Conservation (phyloP, 1,140 invertebrate genomes). For the Lutraria rhynchaena region DNA sequence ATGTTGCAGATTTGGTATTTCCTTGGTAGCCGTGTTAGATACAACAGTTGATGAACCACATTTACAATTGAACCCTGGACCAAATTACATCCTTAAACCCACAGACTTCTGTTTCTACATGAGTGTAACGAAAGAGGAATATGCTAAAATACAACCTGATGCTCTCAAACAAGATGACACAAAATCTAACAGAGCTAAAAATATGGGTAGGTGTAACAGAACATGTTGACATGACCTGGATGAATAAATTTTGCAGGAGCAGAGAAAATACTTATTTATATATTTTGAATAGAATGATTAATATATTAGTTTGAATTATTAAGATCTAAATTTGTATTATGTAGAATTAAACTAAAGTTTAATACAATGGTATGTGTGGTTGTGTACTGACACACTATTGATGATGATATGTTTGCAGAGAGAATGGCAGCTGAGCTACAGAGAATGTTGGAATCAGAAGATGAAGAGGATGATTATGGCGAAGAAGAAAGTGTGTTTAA, state of each 20-base stretch:
- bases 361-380: background rate
- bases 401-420: conserved; percentile 63
- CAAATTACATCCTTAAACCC: conserved; percentile 95
- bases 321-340: background rate
- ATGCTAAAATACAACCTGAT: conserved; percentile 84
- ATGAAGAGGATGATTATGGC: conserved; percentile 60
- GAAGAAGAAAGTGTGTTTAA: conserved; percentile 74
- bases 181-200: conserved; percentile 60
- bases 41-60: conserved; percentile 91
- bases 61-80: conserved; percentile 97
- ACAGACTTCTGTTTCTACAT: conserved; percentile 98
- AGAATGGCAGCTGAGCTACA: conserved; percentile 74
- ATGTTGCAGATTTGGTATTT: conserved; percentile 92
- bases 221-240: too few relatives aligned
- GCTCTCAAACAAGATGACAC: conserved; percentile 39
- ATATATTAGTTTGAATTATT: background rate
- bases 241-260: background rate
- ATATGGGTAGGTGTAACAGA: conserved; percentile 71
- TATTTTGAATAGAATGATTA: background rate
- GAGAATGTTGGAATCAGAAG: conserved; percentile 61
- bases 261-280: conserved; percentile 4
- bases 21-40: conserved; percentile 94
- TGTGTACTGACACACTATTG: background rate
- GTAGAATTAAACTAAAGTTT: background rate
- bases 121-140: conserved; percentile 93